Evolutionary conservation across 53 echinoderm and acorn worm species (phyloP), one percentile per base, ranked within the genome.

Genomic region (Henricia sp.): DNA sequence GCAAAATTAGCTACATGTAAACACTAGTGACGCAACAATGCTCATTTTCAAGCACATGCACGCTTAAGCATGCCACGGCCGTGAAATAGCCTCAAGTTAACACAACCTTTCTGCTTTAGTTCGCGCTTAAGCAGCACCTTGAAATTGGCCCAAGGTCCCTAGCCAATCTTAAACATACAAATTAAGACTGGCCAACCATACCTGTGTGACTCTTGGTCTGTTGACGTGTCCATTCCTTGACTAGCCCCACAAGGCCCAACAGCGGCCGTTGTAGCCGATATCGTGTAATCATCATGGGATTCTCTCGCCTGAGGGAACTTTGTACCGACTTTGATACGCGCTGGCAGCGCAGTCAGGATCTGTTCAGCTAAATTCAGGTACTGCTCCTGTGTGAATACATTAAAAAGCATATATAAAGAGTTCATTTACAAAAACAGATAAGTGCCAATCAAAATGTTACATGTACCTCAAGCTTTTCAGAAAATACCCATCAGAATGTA

Each of bases 341-440:
- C 99, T 50, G 99, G 99, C 5, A 99, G 80, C 6, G 99, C 99
- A 50, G 94, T 91, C 32, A 99, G 74, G 82, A 99, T 99, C 72
- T 94, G 94, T 74, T 99, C 99, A 14, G 99, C 99, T n/a, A 99
- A 83, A 14, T 90, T 89, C 52, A 99, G 66, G 68, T 99, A 99
- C 32, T 95, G 95, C 74, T 95, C 92, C 89, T 86, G 35, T n/a
- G 32, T 41, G 36, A 53, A 73, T 32, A 72, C 2, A 46, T 20
- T 36, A 38, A 44, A 21, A 0, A 76, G 37, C 9, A 3, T 17
- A 6, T 12, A 29, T n/a, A n/a, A n/a, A n/a, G n/a, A n/a, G n/a
- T n/a, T n/a, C n/a, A n/a, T n/a, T n/a, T n/a, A n/a, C n/a, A n/a
- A n/a, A n/a, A n/a, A n/a, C n/a, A n/a, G n/a, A n/a, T n/a, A n/a